Evolutionary conservation across 2,888 invertebrate genomes (phyloP), one percentile per base, ranked within the genome.

Genomic region (Lycocerus yunnanus): DNA sequence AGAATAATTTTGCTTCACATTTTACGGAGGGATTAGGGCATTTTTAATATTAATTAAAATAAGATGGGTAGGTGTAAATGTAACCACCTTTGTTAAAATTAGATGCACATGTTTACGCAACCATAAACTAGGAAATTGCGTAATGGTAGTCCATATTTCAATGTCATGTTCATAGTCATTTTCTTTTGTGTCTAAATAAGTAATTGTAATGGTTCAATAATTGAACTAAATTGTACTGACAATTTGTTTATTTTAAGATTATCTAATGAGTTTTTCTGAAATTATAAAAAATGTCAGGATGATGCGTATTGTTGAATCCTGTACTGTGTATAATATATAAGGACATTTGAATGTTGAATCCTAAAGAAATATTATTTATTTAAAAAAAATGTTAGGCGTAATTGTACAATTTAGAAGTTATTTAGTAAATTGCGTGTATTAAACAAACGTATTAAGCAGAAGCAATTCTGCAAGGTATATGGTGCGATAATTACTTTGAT

Each of bases 91-190:
- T 11, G 61, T 63, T 16, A 63, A 63, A 63, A 63, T 63, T 63
- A 63, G 61, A 61, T 27, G 61, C 58, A 11, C 13, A 18, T 71
- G 71, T 58, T 71, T 71, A 71, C 60, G 66, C 71, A 59, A 66
- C 71, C 69, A 65, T 58, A 66, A 71, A 66, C 71, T 18, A 58
- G 71, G 71, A 66, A 71, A 71, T 71, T 71, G 66, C 66, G 24
- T 71, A 71, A 71, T 71, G 61, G 61, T 18, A 63, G 20, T 58
- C 58, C 15, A 59, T 71, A 71, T 66, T 18, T 70, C 69, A 70
- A 71, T 71, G 71, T 71, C 71, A 71, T 58, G 71, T 66, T 58
- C 58, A 24, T 66, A 59, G 27, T 68, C 11, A 63, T 66, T 66
- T 66, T 66, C 24, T 21, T 21, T 27, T 66, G 24, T 27, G 27